Conservation (phyloP, 1,140 invertebrate species). For the Limonius californicus region DNA sequence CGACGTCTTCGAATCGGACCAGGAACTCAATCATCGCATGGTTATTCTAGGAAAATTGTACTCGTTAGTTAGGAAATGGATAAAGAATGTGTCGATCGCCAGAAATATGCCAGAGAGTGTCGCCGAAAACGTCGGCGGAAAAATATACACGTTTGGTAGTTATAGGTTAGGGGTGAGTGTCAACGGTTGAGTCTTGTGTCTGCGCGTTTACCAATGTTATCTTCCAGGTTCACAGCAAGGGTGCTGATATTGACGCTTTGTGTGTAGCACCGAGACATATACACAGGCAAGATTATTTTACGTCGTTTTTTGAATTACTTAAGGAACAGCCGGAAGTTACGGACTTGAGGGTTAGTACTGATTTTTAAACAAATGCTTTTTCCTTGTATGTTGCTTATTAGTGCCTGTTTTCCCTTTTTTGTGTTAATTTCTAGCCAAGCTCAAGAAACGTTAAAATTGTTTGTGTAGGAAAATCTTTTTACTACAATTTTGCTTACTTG, state of each 20-base stretch:
- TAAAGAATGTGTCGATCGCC: conserved; percentile 78
- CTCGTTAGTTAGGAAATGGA: conserved; percentile 87
- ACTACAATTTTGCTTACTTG: too few relatives aligned
- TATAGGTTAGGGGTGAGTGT: conserved; percentile 72
- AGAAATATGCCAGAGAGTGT: conserved; percentile 86
- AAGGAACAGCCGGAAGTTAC: conserved; percentile 84
- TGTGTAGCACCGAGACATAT: conserved; percentile 97
- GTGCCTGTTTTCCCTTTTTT: too few relatives aligned
- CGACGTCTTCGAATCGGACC: conserved; percentile 88
- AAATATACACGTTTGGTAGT: conserved; percentile 99
- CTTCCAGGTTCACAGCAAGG: conserved; percentile 86
- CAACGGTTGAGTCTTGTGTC: neutral
- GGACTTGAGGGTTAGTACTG: conserved; percentile 64
- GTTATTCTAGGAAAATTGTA: conserved; percentile 82
- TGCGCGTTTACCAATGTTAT: neutral
- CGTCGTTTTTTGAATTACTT: conserved; percentile 88
- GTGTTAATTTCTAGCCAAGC: too few relatives aligned
- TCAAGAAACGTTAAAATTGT: too few relatives aligned
- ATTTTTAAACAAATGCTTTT: neutral
- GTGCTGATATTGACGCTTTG: conserved; percentile 98
- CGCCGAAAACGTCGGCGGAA: conserved; percentile 88
- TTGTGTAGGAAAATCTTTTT: too few relatives aligned
- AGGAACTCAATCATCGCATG: conserved; percentile 87
- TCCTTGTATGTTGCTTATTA: too few relatives aligned
- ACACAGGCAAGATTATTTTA: conserved; percentile 90